Percentiles rank a stretch among this genome's conserved stretches.
Conservation (phyloP, 2,113 vertebrate species). For the Mustelus asterias region DNA sequence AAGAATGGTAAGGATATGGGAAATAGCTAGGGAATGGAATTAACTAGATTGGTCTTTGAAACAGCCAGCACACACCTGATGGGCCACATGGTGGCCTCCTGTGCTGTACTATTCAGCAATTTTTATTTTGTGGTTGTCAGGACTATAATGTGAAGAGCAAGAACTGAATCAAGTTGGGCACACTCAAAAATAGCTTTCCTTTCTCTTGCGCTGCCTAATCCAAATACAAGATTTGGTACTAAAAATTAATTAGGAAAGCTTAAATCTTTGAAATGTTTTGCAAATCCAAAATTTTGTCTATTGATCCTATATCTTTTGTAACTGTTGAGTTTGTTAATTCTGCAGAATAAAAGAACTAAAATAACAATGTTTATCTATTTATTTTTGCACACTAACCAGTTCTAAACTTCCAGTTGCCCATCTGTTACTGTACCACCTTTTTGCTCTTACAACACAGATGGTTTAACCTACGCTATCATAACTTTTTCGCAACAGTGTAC, state of each 20-base stretch:
- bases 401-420: not conserved
- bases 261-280: not conserved
- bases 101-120: not conserved
- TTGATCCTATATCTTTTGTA: not conserved
- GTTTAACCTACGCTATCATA: not conserved
- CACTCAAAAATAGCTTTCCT: not conserved
- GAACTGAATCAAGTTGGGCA: not conserved
- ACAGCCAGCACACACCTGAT: not conserved
- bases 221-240: not conserved
- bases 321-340: not conserved
- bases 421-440: not conserved
- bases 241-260: not conserved
- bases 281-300: not conserved
- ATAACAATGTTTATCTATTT: not conserved
- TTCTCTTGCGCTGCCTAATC: not conserved
- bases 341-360: not conserved
- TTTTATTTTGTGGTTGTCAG: not conserved
- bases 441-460: not conserved
- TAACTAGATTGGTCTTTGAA: not conserved
- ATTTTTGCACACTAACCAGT: not conserved
- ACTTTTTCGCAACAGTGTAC: not conserved
- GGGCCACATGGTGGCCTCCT: not conserved
- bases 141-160: not conserved
- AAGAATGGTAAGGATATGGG: not conserved
- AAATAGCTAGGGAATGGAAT: not conserved